These are phyloP conservation scores for Mycetomoellerius zeteki DNA, from an alignment of 1,140 invertebrate genomes.

Conservation along the genomic window DNA sequence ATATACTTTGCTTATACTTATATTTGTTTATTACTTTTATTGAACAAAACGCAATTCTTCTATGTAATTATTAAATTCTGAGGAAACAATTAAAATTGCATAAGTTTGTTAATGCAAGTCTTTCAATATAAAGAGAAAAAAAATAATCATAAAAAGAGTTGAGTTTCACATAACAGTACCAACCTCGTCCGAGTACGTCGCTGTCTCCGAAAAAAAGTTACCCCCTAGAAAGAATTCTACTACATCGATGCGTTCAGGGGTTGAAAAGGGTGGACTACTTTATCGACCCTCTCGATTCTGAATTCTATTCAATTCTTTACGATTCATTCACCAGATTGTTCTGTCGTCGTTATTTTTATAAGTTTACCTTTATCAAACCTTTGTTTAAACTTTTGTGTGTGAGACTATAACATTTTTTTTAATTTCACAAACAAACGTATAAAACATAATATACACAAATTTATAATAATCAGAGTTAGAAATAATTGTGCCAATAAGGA, in stretches of 20 bases:
- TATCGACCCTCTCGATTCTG: slow-evolving; percentile 78
- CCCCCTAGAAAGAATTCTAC: slow-evolving; percentile 83
- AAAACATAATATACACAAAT: background rate
- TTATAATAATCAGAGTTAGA: background rate
- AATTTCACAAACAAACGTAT: background rate
- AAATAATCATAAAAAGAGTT: background rate
- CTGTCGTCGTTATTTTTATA: slow-evolving; percentile 68
- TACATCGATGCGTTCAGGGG: slow-evolving; percentile 78
- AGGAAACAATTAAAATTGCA: background rate
- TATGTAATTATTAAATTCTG: too few species aligned
- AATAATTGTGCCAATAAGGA: background rate
- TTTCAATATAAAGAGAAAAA: background rate
- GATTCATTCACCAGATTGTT: slow-evolving; percentile 81
- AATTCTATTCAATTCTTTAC: slow-evolving; percentile 74
- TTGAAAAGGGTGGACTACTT: slow-evolving; percentile 77
- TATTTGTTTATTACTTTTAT: background rate
- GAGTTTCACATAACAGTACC: slow-evolving; percentile 60
- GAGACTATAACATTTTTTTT: background rate
- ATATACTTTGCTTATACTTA: background rate
- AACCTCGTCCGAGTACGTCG: slow-evolving; percentile 57
- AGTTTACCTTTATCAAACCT: background rate
- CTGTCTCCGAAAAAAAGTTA: slow-evolving; percentile 79
- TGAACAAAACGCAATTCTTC: background rate
- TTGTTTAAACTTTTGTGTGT: background rate
- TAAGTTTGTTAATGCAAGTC: background rate